Percentiles rank a stretch among this genome's conserved stretches.
Conservation (phyloP, 2,113 vertebrate species). For the Brachyhypopomus gauderio region DNA sequence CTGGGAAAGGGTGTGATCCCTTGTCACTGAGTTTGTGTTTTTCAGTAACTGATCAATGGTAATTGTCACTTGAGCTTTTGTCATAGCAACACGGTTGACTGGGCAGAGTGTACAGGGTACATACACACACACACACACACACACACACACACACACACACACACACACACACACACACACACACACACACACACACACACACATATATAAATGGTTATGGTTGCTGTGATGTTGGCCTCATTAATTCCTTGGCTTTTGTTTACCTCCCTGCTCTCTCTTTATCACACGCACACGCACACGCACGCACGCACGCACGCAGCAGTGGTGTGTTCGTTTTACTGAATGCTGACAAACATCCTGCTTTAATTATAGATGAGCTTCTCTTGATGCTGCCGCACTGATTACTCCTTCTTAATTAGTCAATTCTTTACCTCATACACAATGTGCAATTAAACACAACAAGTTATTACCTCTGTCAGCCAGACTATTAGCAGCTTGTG, state of each 20-base stretch:
- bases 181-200: slow-evolving; percentile 13
- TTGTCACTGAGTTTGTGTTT: slow-evolving; percentile 55
- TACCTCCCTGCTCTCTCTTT: slow-evolving; percentile 38
- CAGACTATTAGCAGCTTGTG: slow-evolving; percentile 47
- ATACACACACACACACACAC: too few relatives aligned
- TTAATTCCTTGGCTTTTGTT: slow-evolving; percentile 49
- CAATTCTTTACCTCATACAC: slow-evolving; percentile 55
- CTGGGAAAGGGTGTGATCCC: slow-evolving; percentile 63
- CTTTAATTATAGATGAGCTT: slow-evolving; percentile 58
- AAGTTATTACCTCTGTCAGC: slow-evolving; percentile 53
- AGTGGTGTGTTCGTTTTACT: slow-evolving; percentile 55
- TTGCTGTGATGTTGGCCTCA: slow-evolving; percentile 32
- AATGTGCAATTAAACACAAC: slow-evolving; percentile 59
- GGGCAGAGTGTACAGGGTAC: background rate
- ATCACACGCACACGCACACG: slow-evolving; percentile 28
- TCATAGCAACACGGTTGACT: slow-evolving; percentile 12
- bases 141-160: slow-evolving; percentile 13
- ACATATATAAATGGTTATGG: background rate
- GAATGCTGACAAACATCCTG: slow-evolving; percentile 52
- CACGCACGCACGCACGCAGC: slow-evolving; percentile 15
- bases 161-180: slow-evolving; percentile 4
- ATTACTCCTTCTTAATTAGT: slow-evolving; percentile 62
- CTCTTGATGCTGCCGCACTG: slow-evolving; percentile 44
- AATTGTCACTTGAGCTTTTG: slow-evolving; percentile 76
- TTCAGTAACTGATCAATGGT: slow-evolving; percentile 80